A percentile compares a stretch with the other conserved stretches of the same genome.
Conservation (phyloP, 1,140 invertebrate genomes). For the Daktulosphaira vitifoliae region DNA sequence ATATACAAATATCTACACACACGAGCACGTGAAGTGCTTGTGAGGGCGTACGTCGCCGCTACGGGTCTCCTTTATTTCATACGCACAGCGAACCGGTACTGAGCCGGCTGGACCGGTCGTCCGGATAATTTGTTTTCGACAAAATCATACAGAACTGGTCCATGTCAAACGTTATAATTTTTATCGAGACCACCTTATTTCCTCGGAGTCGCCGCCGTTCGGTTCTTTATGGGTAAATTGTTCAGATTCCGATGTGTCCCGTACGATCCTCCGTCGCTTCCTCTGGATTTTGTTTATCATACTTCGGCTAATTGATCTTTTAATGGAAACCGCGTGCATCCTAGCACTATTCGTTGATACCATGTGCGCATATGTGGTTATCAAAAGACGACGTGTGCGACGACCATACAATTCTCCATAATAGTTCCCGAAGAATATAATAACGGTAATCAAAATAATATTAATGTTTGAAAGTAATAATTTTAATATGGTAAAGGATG, state of each 20-base stretch:
- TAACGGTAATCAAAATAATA: too few species aligned
- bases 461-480: too few species aligned
- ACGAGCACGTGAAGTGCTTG: not conserved
- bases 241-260: constrained; percentile 19
- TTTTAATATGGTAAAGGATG: too few species aligned
- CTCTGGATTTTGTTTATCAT: constrained; percentile 5
- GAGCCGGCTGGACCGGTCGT: constrained; percentile 12
- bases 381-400: too few species aligned
- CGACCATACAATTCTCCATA: too few species aligned
- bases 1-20: too few species aligned
- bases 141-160: constrained; percentile 17
- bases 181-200: constrained; percentile 26
- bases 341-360: not conserved
- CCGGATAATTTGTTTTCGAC: constrained; percentile 29
- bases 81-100: constrained; percentile 7
- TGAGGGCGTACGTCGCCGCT: constrained; percentile 4
- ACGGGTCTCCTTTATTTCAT: not conserved
- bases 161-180: constrained; percentile 32
- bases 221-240: constrained; percentile 2
- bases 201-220: not conserved
- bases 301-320: constrained; percentile 4
- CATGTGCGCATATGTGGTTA: too few species aligned
- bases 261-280: not conserved
- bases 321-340: not conserved
- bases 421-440: too few species aligned